These are phyloP conservation scores for Morone saxatilis DNA, from an alignment of 2,113 vertebrate genomes.

Conservation along the genomic window DNA sequence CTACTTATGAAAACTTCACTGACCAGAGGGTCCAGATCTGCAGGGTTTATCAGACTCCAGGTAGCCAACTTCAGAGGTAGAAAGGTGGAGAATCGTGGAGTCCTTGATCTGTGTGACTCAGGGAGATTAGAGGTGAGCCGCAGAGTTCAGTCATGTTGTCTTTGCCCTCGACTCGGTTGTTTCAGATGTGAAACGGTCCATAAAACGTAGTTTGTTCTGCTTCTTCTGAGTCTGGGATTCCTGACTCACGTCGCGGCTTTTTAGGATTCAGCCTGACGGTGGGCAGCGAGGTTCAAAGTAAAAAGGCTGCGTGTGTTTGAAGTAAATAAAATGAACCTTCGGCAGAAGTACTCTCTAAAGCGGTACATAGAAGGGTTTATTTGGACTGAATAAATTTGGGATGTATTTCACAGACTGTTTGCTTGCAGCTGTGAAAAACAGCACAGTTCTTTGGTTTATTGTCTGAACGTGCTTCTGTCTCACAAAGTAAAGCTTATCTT, in stretches of 20 bases:
- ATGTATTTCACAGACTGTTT: neutral
- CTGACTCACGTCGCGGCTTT: neutral
- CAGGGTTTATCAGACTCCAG: constrained; percentile 30
- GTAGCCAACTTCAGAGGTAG: constrained; percentile 7
- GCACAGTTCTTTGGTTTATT: neutral
- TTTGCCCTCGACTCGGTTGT: neutral
- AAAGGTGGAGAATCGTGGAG: neutral
- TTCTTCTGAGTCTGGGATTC: constrained; percentile 3
- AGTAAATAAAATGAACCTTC: neutral
- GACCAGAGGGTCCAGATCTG: constrained; percentile 12
- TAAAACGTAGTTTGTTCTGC: constrained; percentile 9
- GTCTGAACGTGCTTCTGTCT: neutral
- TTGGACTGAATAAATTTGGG: neutral
- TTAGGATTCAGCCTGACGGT: constrained; percentile 16
- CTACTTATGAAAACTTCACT: neutral
- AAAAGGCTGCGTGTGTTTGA: neutral
- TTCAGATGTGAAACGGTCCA: constrained; percentile 17
- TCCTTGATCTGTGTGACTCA: constrained; percentile 17
- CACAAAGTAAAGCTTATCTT: constrained; percentile 4
- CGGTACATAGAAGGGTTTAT: neutral
- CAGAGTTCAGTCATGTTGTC: neutral
- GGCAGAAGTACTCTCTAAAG: constrained; percentile 13
- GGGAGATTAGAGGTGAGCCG: constrained; percentile 6
- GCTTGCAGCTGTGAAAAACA: neutral
- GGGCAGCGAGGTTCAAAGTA: constrained; percentile 32